Percentiles rank a stretch among this genome's conserved stretches.
phyloP scores from a whole-genome alignment of 2,888 invertebrate species.

The Zygothrica quintamaculata region DNA sequence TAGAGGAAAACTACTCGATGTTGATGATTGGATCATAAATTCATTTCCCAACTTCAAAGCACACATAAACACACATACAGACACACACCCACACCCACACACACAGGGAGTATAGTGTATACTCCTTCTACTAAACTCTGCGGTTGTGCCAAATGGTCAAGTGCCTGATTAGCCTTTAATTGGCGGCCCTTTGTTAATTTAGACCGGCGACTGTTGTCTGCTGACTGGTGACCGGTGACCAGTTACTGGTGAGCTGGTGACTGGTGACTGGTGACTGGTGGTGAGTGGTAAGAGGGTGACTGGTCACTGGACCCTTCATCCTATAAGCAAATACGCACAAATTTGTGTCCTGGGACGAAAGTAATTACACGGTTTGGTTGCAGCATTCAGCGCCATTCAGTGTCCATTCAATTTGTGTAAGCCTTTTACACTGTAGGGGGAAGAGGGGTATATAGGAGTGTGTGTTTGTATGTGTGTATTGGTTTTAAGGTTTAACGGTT shows the following conservation, averaged over 20 bases:
- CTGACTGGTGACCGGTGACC: constrained; percentile 11
- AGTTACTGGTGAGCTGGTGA: constrained; percentile 11
- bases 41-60: constrained; percentile 36
- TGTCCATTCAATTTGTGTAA: constrained; percentile 66
- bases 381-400: constrained; percentile 18
- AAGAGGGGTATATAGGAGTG: constrained; percentile 15
- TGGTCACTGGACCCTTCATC: constrained; percentile 18
- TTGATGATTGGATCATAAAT: constrained; percentile 59
- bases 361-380: constrained; percentile 69
- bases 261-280: constrained; percentile 13
- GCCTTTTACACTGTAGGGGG: not conserved
- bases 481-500: constrained; percentile 38
- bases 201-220: constrained; percentile 63
- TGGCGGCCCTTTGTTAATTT: constrained; percentile 74
- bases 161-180: constrained; percentile 78
- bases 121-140: constrained; percentile 17
- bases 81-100: too few species aligned
- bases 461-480: constrained; percentile 15
- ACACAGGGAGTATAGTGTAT: too few species aligned
- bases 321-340: constrained; percentile 45
- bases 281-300: constrained; percentile 10
- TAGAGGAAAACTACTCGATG: constrained; percentile 17
- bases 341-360: constrained; percentile 55
- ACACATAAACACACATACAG: too few species aligned
- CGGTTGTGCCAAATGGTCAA: constrained; percentile 64